Percentiles rank a stretch among this genome's conserved stretches.
Evolutionary conservation across 2,113 vertebrate species (phyloP).

Genomic region (Syngnathoides biaculeatus): DNA sequence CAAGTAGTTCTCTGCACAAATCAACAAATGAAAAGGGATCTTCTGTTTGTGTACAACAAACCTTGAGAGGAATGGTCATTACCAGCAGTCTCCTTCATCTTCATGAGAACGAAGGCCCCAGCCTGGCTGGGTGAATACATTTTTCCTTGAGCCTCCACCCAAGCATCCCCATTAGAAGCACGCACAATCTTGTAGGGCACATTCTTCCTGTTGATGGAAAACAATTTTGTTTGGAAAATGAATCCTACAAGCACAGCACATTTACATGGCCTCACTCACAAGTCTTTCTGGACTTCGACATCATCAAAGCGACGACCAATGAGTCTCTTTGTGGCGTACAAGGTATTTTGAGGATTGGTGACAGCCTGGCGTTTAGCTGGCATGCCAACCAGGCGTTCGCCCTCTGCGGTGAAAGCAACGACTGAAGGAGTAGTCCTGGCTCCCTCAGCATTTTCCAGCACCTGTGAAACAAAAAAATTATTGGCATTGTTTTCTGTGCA

Average conservation of each 20-base stretch:
- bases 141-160: conserved; percentile 96
- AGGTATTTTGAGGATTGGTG: conserved; percentile 94
- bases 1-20: conserved; percentile 84
- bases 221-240: neutral
- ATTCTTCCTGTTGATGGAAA: conserved; percentile 80
- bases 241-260: neutral
- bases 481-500: neutral
- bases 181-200: conserved; percentile 95
- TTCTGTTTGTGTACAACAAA: neutral
- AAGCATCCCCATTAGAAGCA: conserved; percentile 94
- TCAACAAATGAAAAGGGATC: neutral
- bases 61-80: conserved; percentile 16
- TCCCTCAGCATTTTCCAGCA: conserved; percentile 94
- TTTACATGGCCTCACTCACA: conserved; percentile 74
- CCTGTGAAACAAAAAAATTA: conserved; percentile 63
- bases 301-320: conserved; percentile 94
- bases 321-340: conserved; percentile 95
- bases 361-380: conserved; percentile 94
- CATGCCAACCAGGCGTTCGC: conserved; percentile 93
- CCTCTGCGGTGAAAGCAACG: conserved; percentile 87
- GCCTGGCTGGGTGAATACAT: conserved; percentile 96
- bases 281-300: conserved; percentile 92
- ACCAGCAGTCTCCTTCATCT: conserved; percentile 99
- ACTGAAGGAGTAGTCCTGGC: conserved; percentile 95
- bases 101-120: conserved; percentile 93